Conservation (phyloP, 1,140 invertebrate genomes). For the Papilio aristodemus region DNA sequence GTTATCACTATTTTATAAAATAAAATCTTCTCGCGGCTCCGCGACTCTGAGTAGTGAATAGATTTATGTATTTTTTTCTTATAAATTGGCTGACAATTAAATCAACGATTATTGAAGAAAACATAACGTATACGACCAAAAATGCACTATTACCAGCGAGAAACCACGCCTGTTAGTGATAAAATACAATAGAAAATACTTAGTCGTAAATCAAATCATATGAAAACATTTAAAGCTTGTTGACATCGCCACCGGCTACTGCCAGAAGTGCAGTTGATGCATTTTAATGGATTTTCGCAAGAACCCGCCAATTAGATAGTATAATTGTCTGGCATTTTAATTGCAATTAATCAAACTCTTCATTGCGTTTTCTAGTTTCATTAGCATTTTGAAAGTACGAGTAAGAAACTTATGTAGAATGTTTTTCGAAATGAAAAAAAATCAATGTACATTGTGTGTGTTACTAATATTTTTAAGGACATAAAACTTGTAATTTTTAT, state of each 20-base stretch:
- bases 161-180: too few relatives aligned
- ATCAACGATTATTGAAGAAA: too few relatives aligned
- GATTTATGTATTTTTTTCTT: too few relatives aligned
- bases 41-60: too few relatives aligned
- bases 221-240: background rate
- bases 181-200: background rate
- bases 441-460: too few relatives aligned
- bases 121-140: too few relatives aligned
- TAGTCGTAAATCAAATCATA: background rate
- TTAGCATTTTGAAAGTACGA: constrained; percentile 22
- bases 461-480: too few relatives aligned
- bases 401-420: background rate
- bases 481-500: too few relatives aligned
- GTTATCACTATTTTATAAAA: too few relatives aligned
- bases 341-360: constrained; percentile 14
- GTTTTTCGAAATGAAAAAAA: background rate
- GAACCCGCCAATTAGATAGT: constrained; percentile 2
- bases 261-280: background rate
- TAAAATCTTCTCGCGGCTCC: too few relatives aligned
- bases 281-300: constrained; percentile 26
- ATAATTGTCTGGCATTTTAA: constrained; percentile 24
- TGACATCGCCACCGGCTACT: background rate
- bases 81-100: too few relatives aligned
- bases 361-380: background rate
- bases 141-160: too few relatives aligned